A percentile compares a stretch with the other conserved stretches of the same genome.
These are phyloP conservation scores for Sterna hirundo DNA, from an alignment of 2,113 vertebrate species.

Conservation along the genomic window DNA sequence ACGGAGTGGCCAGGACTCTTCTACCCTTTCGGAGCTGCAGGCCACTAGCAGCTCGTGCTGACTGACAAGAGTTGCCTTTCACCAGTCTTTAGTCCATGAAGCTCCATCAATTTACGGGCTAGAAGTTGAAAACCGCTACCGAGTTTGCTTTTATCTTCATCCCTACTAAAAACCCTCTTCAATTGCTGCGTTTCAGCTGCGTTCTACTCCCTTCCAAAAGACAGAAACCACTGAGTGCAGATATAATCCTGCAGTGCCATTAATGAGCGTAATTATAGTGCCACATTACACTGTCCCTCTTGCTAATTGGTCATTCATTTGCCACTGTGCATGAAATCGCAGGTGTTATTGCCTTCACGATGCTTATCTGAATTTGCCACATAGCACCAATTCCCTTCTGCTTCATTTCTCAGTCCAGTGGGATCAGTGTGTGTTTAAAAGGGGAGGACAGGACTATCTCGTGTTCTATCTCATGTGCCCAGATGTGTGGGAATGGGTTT, in stretches of 20 bases:
- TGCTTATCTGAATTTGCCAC: constrained; percentile 45
- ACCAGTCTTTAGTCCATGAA: not conserved
- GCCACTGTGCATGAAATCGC: constrained; percentile 27
- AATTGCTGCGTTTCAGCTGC: not conserved
- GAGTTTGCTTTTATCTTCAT: not conserved
- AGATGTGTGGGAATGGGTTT: constrained; percentile 40
- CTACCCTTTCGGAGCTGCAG: not conserved
- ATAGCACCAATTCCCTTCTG: constrained; percentile 12
- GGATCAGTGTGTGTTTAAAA: constrained; percentile 29
- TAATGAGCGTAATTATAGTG: constrained; percentile 53
- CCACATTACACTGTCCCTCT: constrained; percentile 46
- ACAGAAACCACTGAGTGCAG: not conserved
- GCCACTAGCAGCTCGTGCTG: not conserved
- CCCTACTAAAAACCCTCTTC: not conserved
- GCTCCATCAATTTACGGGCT: not conserved
- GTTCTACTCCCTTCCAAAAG: not conserved
- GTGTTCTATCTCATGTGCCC: not conserved
- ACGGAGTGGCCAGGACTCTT: not conserved
- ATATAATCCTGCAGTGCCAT: constrained; percentile 47
- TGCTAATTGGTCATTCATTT: constrained; percentile 58
- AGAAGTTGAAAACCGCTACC: not conserved
- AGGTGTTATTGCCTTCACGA: constrained; percentile 5
- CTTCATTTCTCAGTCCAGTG: constrained; percentile 34
- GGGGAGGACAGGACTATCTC: not conserved
- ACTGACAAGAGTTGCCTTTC: not conserved